Evolutionary conservation across 2,888 invertebrate genomes (phyloP), one percentile per base, ranked within the genome.

Genomic region (Stenurella melanura): DNA sequence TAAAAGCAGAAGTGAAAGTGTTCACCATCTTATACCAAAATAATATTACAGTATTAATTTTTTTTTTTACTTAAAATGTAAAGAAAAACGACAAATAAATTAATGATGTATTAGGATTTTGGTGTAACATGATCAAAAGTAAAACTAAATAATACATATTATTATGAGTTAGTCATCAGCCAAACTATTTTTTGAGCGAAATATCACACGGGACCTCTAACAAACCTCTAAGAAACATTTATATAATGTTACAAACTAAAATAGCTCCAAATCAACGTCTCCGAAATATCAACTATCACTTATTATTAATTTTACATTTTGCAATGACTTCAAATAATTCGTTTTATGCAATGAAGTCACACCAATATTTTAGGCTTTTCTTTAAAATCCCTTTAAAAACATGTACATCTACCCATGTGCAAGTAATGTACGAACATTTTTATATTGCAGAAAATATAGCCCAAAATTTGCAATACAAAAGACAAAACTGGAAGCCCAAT

Each of bases 151-250:
- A 69, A 76, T 74, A 73, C 71, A 69, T 74, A 76, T 63, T 77
- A 74, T 67, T 67, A 77, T 77, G 74, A 81, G 79, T 80, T 83
- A 85, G 83, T 80, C 82, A 82, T 85, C 82, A 84, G 84, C 84
- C 85, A 85, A 82, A 80, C 76, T 80, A 83, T 78, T 83, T 82
- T 84, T 87, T 87, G 87, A 87, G 87, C 87, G 87, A 84, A 85
- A 83, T 87, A 87, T 87, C 87, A 87, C 87, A 86, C 85, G 85
- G 87, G 86, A 87, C 84, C 85, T 87, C 86, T 85, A 85, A 86
- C 84, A 84, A 80, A 81, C 68, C 75, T 77, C 75, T 71, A 71
- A 79, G 73, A 76, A 81, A 79, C 76, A 74, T 78, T 77, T 75
- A 42, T 70, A 54, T 19, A 73, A 57, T 18, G n/a, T 58, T 18